A percentile compares a stretch with the other conserved stretches of the same genome.
Evolutionary conservation across 2,888 invertebrate genomes (phyloP).

Genomic region (Spodoptera littoralis): DNA sequence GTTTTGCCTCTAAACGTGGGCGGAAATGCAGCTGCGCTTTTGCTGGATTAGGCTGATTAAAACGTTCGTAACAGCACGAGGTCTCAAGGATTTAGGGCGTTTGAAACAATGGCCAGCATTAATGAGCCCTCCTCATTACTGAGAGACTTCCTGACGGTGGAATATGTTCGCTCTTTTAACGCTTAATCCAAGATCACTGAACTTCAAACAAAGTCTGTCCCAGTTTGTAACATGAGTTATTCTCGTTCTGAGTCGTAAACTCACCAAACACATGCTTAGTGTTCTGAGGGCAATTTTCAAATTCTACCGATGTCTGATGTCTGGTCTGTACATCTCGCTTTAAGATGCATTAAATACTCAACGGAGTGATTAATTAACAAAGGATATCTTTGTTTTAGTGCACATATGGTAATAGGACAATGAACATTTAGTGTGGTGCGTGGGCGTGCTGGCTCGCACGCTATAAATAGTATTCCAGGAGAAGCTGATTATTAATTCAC

Average conservation of each 20-base stretch:
- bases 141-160: slow-evolving; percentile 9
- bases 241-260: slow-evolving; percentile 19
- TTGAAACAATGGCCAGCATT: slow-evolving; percentile 42
- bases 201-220: slow-evolving; percentile 38
- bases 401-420: slow-evolving; percentile 44
- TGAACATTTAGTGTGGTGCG: slow-evolving; percentile 37
- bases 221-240: slow-evolving; percentile 44
- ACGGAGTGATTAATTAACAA: slow-evolving; percentile 40
- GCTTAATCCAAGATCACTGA: slow-evolving; percentile 43
- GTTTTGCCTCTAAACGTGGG: slow-evolving; percentile 61
- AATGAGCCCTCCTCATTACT: slow-evolving; percentile 29
- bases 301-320: slow-evolving; percentile 18
- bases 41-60: slow-evolving; percentile 59
- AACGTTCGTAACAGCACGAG: slow-evolving; percentile 26
- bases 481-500: slow-evolving; percentile 60
- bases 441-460: slow-evolving; percentile 33
- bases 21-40: slow-evolving; percentile 62
- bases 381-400: slow-evolving; percentile 38
- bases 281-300: slow-evolving; percentile 22
- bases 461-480: slow-evolving; percentile 63
- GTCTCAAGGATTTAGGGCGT: slow-evolving; percentile 31
- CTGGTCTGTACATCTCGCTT: slow-evolving; percentile 8
- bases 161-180: slow-evolving; percentile 7
- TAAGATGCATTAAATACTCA: slow-evolving; percentile 21
- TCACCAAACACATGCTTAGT: slow-evolving; percentile 10